A percentile compares a stretch with the other conserved stretches of the same genome.
Evolutionary conservation across 1,140 invertebrate species (phyloP).

Genomic region (Sitophilus oryzae): DNA sequence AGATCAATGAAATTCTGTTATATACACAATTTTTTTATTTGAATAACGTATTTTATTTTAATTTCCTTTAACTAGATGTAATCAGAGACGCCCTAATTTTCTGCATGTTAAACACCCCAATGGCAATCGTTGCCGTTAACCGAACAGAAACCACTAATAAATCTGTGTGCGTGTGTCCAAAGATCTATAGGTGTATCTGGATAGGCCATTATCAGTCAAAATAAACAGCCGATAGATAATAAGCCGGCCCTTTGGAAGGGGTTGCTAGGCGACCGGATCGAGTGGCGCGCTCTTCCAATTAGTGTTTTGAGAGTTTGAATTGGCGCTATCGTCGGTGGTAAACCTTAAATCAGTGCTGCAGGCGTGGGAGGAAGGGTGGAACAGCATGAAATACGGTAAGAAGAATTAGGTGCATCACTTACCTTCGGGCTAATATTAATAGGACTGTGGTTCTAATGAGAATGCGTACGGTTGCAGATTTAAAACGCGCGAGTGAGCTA

Average conservation of each 20-base stretch:
- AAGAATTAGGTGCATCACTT: neutral
- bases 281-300: neutral
- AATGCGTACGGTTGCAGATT: too few relatives aligned
- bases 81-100: too few relatives aligned
- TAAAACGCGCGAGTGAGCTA: too few relatives aligned
- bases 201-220: neutral
- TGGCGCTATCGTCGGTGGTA: slow-evolving; percentile 2
- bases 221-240: neutral
- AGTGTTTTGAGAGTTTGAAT: neutral
- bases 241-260: neutral
- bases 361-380: neutral
- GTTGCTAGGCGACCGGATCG: neutral
- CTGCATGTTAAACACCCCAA: too few relatives aligned
- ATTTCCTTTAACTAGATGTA: too few relatives aligned
- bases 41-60: too few relatives aligned
- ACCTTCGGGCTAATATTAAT: neutral
- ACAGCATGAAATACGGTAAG: slow-evolving; percentile 2
- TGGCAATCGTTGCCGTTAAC: too few relatives aligned
- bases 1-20: too few relatives aligned
- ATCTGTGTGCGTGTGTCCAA: too few relatives aligned
- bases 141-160: too few relatives aligned
- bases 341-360: slow-evolving; percentile 1
- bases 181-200: neutral
- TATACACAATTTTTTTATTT: too few relatives aligned
- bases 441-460: slow-evolving; percentile 1